Evolutionary conservation across 1,140 invertebrate species (phyloP).

Genomic region (Adelges cooleyi): DNA sequence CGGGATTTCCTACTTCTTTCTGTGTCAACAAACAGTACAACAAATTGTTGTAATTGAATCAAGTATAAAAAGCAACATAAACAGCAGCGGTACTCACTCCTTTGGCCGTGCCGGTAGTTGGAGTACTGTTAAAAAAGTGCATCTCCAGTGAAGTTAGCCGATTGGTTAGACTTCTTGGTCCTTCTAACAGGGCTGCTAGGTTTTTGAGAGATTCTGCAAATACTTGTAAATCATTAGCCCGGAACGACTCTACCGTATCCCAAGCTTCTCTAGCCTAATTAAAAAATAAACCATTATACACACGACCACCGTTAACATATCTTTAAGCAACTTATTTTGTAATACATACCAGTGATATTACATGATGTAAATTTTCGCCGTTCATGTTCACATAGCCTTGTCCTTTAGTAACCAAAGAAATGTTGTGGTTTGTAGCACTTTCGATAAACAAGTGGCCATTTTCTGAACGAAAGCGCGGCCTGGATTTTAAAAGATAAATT

Average conservation of each 20-base stretch:
- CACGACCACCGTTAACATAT: too few relatives aligned
- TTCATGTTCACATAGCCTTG: constrained; percentile 50
- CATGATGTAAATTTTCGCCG: constrained; percentile 44
- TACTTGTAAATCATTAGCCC: background rate
- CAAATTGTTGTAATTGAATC: background rate
- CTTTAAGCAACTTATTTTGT: background rate
- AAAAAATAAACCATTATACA: constrained; percentile 31
- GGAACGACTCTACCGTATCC: constrained; percentile 22
- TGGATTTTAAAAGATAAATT: too few relatives aligned
- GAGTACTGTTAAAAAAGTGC: background rate
- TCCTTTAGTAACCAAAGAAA: constrained; percentile 49
- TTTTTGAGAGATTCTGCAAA: constrained; percentile 5
- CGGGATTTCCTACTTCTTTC: too few relatives aligned
- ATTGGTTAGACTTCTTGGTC: background rate
- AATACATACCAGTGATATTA: constrained; percentile 40
- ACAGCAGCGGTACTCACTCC: background rate
- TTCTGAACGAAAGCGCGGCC: constrained; percentile 48
- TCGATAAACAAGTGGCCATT: constrained; percentile 54
- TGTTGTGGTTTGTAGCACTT: constrained; percentile 50
- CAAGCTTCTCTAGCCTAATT: constrained; percentile 32
- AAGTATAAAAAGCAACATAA: background rate
- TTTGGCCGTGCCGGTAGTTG: background rate
- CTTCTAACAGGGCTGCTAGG: background rate
- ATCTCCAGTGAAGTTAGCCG: background rate
- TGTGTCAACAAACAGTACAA: background rate